Conservation (phyloP, 2,888 invertebrate genomes). For the Eueremaeus valkanovi region DNA sequence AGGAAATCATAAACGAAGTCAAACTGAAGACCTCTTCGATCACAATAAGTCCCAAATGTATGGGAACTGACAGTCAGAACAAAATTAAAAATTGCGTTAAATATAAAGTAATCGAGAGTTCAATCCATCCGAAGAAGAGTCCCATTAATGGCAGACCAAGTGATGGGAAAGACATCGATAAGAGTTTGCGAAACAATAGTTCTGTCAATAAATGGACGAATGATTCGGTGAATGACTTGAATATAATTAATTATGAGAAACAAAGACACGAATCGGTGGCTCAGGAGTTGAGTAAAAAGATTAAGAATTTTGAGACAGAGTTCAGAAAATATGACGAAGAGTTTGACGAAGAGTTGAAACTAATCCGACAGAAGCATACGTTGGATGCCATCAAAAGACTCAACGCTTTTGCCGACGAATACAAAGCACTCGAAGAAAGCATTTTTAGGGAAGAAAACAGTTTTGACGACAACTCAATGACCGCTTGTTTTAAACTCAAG, state of each 20-base stretch:
- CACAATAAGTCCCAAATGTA: slow-evolving; percentile 17
- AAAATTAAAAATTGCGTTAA: background rate
- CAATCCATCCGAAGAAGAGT: background rate
- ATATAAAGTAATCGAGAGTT: slow-evolving; percentile 10
- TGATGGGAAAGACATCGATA: background rate
- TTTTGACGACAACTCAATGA: slow-evolving; percentile 21
- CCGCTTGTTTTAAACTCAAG: slow-evolving; percentile 25
- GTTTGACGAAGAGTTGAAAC: slow-evolving; percentile 42
- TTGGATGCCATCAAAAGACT: slow-evolving; percentile 39
- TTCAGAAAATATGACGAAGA: slow-evolving; percentile 41
- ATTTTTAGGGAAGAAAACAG: background rate
- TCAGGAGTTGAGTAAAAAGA: background rate
- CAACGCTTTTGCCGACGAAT: slow-evolving; percentile 13
- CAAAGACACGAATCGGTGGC: slow-evolving; percentile 5
- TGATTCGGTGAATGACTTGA: background rate
- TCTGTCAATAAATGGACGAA: background rate
- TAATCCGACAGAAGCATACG: slow-evolving; percentile 41
- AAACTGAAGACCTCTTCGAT: slow-evolving; percentile 28
- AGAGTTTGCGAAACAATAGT: background rate
- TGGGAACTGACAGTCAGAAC: background rate
- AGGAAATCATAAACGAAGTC: slow-evolving; percentile 36
- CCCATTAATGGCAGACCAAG: background rate
- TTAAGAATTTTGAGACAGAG: slow-evolving; percentile 23
- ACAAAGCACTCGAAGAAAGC: background rate
- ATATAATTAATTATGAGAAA: slow-evolving; percentile 32